Evolutionary conservation across 2,888 invertebrate species (phyloP), one percentile per base, ranked within the genome.

Genomic region (Glaucopsyche alexis): DNA sequence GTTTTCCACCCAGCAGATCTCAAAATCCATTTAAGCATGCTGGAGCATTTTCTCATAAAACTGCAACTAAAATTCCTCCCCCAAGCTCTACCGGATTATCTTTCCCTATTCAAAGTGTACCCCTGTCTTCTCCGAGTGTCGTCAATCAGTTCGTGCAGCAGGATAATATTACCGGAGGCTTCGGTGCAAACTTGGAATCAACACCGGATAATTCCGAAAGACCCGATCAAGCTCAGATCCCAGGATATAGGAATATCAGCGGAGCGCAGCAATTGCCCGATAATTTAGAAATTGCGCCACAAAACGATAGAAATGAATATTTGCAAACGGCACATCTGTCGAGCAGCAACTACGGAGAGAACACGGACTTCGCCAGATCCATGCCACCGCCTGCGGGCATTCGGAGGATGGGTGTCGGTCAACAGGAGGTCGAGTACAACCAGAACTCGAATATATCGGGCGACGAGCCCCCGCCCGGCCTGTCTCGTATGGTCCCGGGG

Each of bases 241-340:
- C 84, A 2, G 79, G 82, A 11, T 87, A 84, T 73, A 80, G 85
- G 69, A 81, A 83, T 0, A 75, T 83, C 75, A 80, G 86, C 52
- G 77, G 86, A 29, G 79, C 85, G 13, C 87, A 85, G 40, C 86
- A 84, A 71, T 83, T 90, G 71, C 93, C 93, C 1, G 94, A 94
- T 75, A 94, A 94, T 81, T 85, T 94, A 80, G 95, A 95, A 85
- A 92, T 95, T 45, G 94, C 94, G 13, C 95, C 95, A 0, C 95
- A 94, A 75, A 95, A 94, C 83, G 96, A 96, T 79, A 92, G 96
- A 74, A 96, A 96, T 83, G 95, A 96, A 84, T 96, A 96, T 84
- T 87, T 96, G 74, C 96, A 96, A 87, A 96, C 96, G 2, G 96
- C 96, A 19, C 96, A 96, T 81, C 86, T 96, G 69, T 96, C 95